Percentiles rank a stretch among this genome's conserved stretches.
phyloP scores from a whole-genome alignment of 2,113 vertebrate genomes.

The Lethenteron camtschaticum region DNA sequence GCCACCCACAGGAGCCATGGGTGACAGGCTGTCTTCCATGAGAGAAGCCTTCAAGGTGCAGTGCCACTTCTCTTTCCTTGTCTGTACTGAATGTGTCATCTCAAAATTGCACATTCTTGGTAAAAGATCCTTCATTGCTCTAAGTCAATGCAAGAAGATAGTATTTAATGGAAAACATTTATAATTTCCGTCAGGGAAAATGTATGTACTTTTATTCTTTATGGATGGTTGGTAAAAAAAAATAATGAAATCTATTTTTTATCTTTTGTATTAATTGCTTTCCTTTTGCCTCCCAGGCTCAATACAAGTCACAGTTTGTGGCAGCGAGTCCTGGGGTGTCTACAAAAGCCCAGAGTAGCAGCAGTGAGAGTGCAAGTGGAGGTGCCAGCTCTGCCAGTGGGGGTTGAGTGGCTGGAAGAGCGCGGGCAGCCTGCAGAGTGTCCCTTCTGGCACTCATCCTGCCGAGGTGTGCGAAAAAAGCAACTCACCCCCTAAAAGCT shows the following conservation, averaged over 20 bases:
- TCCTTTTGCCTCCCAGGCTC: constrained; percentile 29
- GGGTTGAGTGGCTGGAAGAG: constrained; percentile 77
- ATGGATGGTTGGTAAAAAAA: too few relatives aligned
- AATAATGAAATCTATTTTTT: background rate
- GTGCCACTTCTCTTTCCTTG: background rate
- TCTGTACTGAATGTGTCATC: background rate
- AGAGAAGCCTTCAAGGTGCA: constrained; percentile 88
- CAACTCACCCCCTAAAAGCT: constrained; percentile 36
- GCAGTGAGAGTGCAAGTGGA: constrained; percentile 19
- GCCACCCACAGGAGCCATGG: constrained; percentile 70
- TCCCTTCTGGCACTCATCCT: constrained; percentile 32
- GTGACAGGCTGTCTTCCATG: constrained; percentile 86
- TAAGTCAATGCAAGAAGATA: background rate
- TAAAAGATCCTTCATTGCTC: background rate
- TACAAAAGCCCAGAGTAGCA: too few relatives aligned
- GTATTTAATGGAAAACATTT: background rate
- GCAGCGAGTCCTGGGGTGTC: constrained; percentile 65
- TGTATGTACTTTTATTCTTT: background rate
- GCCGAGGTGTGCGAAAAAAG: constrained; percentile 14
- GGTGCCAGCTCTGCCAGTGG: constrained; percentile 41
- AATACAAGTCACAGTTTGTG: constrained; percentile 94
- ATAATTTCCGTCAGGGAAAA: background rate
- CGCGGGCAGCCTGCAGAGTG: constrained; percentile 74
- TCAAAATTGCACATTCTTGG: background rate
- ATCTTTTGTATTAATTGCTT: constrained; percentile 6